These are phyloP conservation scores for Huso huso DNA, from an alignment of 2,797 vertebrate genomes.

Conservation along the genomic window DNA sequence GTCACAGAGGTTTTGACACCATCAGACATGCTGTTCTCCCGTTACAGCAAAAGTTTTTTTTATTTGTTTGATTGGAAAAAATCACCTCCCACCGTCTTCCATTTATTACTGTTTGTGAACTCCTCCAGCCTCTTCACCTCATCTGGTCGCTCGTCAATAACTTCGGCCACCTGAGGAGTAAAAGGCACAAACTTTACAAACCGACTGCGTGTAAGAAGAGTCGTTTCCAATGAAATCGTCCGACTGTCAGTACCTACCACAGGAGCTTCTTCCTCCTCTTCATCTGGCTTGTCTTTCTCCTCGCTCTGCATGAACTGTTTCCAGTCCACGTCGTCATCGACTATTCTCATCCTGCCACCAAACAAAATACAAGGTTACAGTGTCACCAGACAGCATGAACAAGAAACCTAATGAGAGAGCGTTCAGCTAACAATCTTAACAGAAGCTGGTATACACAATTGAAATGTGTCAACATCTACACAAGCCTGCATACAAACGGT, in stretches of 20 bases:
- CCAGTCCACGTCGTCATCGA: conserved; percentile 85
- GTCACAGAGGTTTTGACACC: too few relatives aligned
- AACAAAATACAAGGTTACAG: neutral
- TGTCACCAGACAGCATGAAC: neutral
- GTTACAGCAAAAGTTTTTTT: too few relatives aligned
- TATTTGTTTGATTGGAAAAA: too few relatives aligned
- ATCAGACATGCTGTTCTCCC: too few relatives aligned
- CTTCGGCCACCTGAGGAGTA: conserved; percentile 72
- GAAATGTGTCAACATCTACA: too few relatives aligned
- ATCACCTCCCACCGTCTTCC: conserved; percentile 84
- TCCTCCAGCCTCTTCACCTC: conserved; percentile 83
- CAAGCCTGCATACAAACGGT: too few relatives aligned
- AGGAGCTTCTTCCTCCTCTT: conserved; percentile 72
- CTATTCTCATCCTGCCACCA: conserved; percentile 72
- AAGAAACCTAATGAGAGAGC: too few relatives aligned
- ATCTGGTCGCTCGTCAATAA: conserved; percentile 85
- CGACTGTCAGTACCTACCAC: conserved; percentile 45
- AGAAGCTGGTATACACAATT: too few relatives aligned
- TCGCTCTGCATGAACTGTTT: conserved; percentile 44
- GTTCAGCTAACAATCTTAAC: too few relatives aligned
- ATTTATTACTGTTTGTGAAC: conserved; percentile 76
- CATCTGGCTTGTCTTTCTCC: conserved; percentile 51
- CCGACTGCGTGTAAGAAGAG: too few relatives aligned
- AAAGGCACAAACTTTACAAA: conserved; percentile 22
- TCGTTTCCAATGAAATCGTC: neutral